Evolutionary conservation across 2,113 vertebrate genomes (phyloP), one percentile per base, ranked within the genome.

Genomic region (Lota lota): DNA sequence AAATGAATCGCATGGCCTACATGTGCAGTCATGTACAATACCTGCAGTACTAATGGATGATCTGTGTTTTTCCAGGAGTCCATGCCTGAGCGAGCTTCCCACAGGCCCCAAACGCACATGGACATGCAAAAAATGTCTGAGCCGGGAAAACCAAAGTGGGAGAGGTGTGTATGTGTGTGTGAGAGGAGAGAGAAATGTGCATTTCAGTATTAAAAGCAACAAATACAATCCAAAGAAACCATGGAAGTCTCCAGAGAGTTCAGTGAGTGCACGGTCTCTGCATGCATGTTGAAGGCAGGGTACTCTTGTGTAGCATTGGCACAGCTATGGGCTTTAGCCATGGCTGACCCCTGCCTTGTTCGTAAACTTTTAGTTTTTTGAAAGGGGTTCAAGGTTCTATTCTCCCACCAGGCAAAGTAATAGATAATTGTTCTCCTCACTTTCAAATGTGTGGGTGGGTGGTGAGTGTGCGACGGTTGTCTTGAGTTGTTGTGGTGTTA

Each of bases 201-300:
- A 83, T 89, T 82, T 79, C 88, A 91, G 88, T 91, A 88, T 91
- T 91, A 74, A 78, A 63, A 74, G 82, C 56, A n/a, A 80, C 68
- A 67, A 68, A 3, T 21, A 68, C 22, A 22, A 15, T 5, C 20
- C n/a, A 51, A 66, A 22, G 51, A 70, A 57, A 61, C 71, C 67
- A 67, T 28, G 21, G 74, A 73, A 75, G 28, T 74, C 21, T 40
- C 17, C 2, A 19, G 56, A 10, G 15, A 6, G 16, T 58, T 19
- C n/a, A n/a, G 28, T 33, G 4, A 33, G 28, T 5, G 28, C 28
- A 33, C 28, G 58, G 64, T 73, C 65, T 63, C 59, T 70, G 22
- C 79, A 73, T 65, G 73, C 71, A 33, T 33, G 28, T 33, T 33
- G 4, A 33, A 33, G 28, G 2, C 28, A 33, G 28, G 28, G 28